Evolutionary conservation across 37 sponge, comb jelly and placozoan species (phyloP).

Genomic region (Ianthella basta): DNA sequence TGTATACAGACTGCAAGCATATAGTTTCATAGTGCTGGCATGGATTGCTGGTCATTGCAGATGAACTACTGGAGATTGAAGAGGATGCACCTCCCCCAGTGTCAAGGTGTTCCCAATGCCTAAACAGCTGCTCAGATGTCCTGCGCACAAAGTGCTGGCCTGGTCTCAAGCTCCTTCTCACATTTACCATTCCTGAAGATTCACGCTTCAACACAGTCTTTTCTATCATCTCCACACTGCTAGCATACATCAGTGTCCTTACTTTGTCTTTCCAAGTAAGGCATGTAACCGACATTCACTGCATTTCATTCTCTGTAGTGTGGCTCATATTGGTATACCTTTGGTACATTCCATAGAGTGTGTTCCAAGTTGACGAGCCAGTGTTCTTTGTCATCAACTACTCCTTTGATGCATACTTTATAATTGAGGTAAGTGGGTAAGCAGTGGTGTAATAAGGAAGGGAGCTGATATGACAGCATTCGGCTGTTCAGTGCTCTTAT

Average conservation of each 20-base stretch:
- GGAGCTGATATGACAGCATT: too few relatives aligned
- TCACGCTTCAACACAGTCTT: constrained; percentile 33
- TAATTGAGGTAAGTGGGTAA: constrained; percentile 51
- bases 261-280: constrained; percentile 68
- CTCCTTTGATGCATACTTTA: constrained; percentile 68
- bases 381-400: constrained; percentile 58
- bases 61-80: not conserved
- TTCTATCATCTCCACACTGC: constrained; percentile 40
- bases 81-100: constrained; percentile 19
- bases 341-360: constrained; percentile 28
- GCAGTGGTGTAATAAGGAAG: not conserved
- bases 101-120: not conserved
- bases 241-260: constrained; percentile 65
- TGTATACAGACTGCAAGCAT: too few relatives aligned
- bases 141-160: constrained; percentile 31
- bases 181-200: constrained; percentile 39
- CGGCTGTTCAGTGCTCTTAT: too few relatives aligned
- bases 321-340: not conserved
- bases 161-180: constrained; percentile 6
- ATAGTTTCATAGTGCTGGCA: too few relatives aligned
- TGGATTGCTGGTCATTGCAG: too few relatives aligned
- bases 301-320: not conserved
- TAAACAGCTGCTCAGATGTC: not conserved
- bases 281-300: too few relatives aligned
- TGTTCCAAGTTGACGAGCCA: constrained; percentile 48